Percentiles rank a stretch among this genome's conserved stretches.
phyloP scores from a whole-genome alignment of 1,140 invertebrate genomes.

The Anastrepha ludens region DNA sequence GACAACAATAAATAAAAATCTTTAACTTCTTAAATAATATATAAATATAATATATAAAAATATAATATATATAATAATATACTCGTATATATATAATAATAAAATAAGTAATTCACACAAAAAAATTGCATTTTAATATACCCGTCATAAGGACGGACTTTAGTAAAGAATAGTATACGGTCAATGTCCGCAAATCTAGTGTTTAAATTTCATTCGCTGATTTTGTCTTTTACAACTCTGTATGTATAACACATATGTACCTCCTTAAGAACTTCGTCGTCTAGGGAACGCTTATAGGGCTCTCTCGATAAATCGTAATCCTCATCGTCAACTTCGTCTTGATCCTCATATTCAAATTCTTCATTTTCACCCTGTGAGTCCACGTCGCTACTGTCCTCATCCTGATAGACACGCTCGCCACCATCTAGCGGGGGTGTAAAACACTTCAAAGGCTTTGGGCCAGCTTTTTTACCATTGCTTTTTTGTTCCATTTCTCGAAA shows the following conservation, averaged over 20 bases:
- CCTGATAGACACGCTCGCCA: slow-evolving; percentile 76
- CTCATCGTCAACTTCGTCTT: slow-evolving; percentile 60
- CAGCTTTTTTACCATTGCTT: slow-evolving; percentile 75
- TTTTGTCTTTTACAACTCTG: neutral
- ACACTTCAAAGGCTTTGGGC: slow-evolving; percentile 88
- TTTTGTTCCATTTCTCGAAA: slow-evolving; percentile 91
- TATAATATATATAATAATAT: too few relatives aligned
- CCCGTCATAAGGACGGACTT: too few relatives aligned
- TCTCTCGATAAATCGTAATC: neutral
- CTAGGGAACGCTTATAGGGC: neutral
- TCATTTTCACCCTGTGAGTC: slow-evolving; percentile 71
- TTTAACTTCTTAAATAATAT: too few relatives aligned
- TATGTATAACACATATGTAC: slow-evolving; percentile 55
- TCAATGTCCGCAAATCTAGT: neutral
- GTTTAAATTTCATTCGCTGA: neutral
- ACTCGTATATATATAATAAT: too few relatives aligned
- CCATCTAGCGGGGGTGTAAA: slow-evolving; percentile 91
- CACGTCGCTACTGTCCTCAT: slow-evolving; percentile 78
- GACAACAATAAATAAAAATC: too few relatives aligned
- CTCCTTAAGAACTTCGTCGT: slow-evolving; percentile 61
- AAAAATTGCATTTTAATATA: too few relatives aligned
- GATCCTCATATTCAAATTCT: slow-evolving; percentile 43
- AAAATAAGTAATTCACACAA: too few relatives aligned
- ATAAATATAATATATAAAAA: too few relatives aligned
- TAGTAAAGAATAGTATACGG: too few relatives aligned